Evolutionary conservation across 1,140 invertebrate species (phyloP), one percentile per base, ranked within the genome.

Genomic region (Saccostrea glomerata): DNA sequence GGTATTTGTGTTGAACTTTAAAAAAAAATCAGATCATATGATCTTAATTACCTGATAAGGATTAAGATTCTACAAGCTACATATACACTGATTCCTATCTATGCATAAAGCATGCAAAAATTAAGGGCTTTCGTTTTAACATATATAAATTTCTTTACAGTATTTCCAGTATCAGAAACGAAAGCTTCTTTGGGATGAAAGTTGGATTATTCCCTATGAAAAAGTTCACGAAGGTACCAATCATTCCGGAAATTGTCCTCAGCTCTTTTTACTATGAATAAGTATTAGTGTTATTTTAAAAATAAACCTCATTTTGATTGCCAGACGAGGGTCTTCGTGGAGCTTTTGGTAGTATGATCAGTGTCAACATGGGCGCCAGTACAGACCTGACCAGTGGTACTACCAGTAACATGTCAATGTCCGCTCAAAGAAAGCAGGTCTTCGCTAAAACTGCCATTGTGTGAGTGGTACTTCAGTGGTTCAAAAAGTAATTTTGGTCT

Each of bases 101-200:
- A 47, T 47, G 40, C 6, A 47, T 6, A 47, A 2, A 47, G 47
- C 6, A 47, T 47, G 47, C 47, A 47, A 47, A 47, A 47, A 47
- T 47, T 47, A 9, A 1, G 58, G n/a, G 13, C 58, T 20, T 63
- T 5, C 47, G 5, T 47, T 47, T 47, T 47, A 47, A 7, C 47
- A 47, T 1, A 63, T 20, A 63, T 20, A 17, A 36, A 66, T 15
- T 85, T 23, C 58, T 82, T 89, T 86, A 23, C 70, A 93, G 92
- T 92, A 93, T 84, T 90, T 93, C 58, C 87, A 88, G 47, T 90
- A 90, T 56, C 90, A 90, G 40, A 89, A 91, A 84, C 83, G 90
- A 58, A 92, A 92, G 83, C n/a, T 92, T 63, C 73, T 93, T 7
- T 93, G 92, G 92, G 92, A 93, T 86, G 91, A 92, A 82, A 91